Conservation (phyloP, 2,888 invertebrate genomes). For the Vandiemenella viatica region DNA sequence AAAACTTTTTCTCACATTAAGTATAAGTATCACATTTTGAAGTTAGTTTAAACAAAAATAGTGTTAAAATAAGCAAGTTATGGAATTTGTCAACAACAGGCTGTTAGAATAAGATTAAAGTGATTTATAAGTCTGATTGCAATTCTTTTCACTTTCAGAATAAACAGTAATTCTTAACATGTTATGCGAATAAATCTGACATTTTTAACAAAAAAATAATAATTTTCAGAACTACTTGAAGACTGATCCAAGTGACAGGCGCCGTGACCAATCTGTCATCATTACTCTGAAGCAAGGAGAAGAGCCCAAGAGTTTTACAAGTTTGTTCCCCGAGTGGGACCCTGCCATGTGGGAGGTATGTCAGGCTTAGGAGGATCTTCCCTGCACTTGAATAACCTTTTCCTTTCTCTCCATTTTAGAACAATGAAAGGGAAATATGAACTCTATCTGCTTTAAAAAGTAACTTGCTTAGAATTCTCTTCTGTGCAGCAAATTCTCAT, state of each 20-base stretch:
- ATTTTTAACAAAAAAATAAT: background rate
- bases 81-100: too few relatives aligned
- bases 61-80: too few relatives aligned
- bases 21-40: too few relatives aligned
- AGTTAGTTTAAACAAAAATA: too few relatives aligned
- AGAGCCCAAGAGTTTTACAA: slow-evolving; percentile 60
- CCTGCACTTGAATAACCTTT: background rate
- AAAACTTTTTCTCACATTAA: too few relatives aligned
- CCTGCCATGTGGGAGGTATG: slow-evolving; percentile 45
- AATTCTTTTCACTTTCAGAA: too few relatives aligned
- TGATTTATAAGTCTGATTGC: too few relatives aligned
- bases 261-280: slow-evolving; percentile 48
- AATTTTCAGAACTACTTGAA: slow-evolving; percentile 48
- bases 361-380: slow-evolving; percentile 1
- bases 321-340: slow-evolving; percentile 63
- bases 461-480: too few relatives aligned
- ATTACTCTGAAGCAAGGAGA: slow-evolving; percentile 55
- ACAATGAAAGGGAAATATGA: background rate
- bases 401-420: background rate
- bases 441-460: background rate
- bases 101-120: too few relatives aligned
- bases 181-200: background rate
- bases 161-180: background rate
- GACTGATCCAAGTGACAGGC: slow-evolving; percentile 49
- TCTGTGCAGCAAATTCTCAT: too few relatives aligned